Conservation (phyloP, 2,797 vertebrate genomes). For the Hemitrygon akajei region DNA sequence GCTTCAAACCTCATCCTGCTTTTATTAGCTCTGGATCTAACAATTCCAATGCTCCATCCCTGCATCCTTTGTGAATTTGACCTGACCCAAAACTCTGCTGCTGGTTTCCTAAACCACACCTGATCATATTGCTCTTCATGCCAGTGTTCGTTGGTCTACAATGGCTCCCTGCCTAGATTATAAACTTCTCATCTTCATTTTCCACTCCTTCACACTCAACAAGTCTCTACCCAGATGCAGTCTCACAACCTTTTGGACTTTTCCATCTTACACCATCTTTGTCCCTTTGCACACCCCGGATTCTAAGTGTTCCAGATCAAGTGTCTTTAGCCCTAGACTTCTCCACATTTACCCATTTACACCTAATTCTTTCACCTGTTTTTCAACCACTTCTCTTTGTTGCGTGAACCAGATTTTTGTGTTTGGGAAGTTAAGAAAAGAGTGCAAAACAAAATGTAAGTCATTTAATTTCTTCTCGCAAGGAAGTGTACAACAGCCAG, state of each 20-base stretch:
- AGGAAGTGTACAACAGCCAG: slow-evolving; percentile 6
- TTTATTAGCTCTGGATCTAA: not conserved
- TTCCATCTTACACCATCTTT: not conserved
- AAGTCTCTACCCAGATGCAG: not conserved
- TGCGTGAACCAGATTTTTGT: not conserved
- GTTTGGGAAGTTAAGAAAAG: not conserved
- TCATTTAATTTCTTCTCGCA: not conserved
- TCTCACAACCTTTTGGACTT: not conserved
- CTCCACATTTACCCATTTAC: not conserved
- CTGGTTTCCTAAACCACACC: not conserved
- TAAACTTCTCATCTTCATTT: not conserved
- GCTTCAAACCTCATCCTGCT: not conserved
- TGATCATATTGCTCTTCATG: not conserved
- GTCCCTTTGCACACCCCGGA: not conserved
- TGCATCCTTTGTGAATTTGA: not conserved
- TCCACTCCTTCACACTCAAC: not conserved
- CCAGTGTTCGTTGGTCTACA: not conserved
- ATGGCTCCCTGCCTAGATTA: not conserved
- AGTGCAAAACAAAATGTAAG: not conserved
- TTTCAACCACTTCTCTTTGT: not conserved
- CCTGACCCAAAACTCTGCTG: not conserved
- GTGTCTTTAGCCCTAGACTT: not conserved
- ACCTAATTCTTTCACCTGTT: not conserved
- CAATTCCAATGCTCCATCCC: not conserved
- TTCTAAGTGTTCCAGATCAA: not conserved